A percentile compares a stretch with the other conserved stretches of the same genome.
Evolutionary conservation across 30 jellyfish, hydroid and myxozoan species (phyloP).

Genomic region (Sanderia malayensis): DNA sequence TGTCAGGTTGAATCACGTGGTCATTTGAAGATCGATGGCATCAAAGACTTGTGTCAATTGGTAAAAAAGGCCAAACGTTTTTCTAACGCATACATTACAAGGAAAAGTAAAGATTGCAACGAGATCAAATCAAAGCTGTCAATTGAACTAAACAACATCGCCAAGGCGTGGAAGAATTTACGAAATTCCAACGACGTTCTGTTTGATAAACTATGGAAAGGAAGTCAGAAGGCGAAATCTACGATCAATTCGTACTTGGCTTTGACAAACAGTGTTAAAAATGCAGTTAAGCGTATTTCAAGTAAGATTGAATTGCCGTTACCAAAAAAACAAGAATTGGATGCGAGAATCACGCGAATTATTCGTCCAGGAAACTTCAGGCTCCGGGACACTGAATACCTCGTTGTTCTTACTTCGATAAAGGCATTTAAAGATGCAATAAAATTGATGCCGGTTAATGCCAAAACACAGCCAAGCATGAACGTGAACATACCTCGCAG

Average conservation of each 20-base stretch:
- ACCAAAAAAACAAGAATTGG: constrained; percentile 13
- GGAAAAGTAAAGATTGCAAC: constrained; percentile 37
- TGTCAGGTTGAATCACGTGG: constrained; percentile 27
- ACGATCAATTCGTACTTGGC: constrained; percentile 18
- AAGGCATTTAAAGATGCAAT: constrained; percentile 36
- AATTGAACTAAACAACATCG: constrained; percentile 35
- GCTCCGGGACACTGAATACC: constrained; percentile 25
- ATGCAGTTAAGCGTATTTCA: constrained; percentile 29
- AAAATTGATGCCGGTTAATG: constrained; percentile 41
- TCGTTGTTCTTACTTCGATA: constrained; percentile 26
- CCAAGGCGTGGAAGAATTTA: constrained; percentile 51
- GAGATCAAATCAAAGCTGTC: constrained; percentile 34
- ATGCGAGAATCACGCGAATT: constrained; percentile 21
- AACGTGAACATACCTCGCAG: constrained; percentile 21
- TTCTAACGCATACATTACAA: constrained; percentile 11
- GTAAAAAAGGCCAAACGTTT: constrained; percentile 20
- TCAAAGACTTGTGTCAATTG: constrained; percentile 32
- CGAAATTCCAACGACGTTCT: constrained; percentile 44
- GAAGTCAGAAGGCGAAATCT: constrained; percentile 7
- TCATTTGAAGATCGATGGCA: constrained; percentile 3
- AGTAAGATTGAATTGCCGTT: constrained; percentile 28
- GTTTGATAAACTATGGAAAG: constrained; percentile 59
- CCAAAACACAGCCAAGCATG: constrained; percentile 4
- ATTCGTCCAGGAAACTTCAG: constrained; percentile 41
- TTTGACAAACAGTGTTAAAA: constrained; percentile 20